Conservation (phyloP, 2,888 invertebrate species). For the Philhelius pedissequus region DNA sequence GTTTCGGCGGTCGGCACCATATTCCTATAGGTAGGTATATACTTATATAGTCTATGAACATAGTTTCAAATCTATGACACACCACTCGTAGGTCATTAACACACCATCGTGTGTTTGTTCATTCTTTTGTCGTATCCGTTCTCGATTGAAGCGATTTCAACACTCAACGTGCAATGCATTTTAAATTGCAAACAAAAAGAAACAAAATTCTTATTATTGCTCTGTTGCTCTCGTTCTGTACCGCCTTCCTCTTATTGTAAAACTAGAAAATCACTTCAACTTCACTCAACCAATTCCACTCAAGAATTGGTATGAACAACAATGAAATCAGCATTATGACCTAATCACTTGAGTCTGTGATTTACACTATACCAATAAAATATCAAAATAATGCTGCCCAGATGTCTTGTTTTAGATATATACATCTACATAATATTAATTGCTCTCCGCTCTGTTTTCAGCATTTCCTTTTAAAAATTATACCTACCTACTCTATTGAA, state of each 20-base stretch:
- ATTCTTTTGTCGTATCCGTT: not conserved
- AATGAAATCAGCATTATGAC: not conserved
- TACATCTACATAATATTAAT: no score
- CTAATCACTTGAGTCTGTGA: not conserved
- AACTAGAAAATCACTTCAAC: not conserved
- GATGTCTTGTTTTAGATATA: not conserved
- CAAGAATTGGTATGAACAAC: not conserved
- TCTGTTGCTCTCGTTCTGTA: no score
- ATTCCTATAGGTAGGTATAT: not conserved
- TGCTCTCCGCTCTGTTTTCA: no score
- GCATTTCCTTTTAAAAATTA: no score
- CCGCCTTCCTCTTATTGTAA: not conserved
- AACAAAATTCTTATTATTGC: not conserved
- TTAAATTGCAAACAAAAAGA: not conserved
- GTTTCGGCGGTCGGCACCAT: not conserved
- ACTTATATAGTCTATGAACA: no score
- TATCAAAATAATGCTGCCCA: not conserved
- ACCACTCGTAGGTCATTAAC: not conserved
- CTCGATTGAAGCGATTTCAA: not conserved
- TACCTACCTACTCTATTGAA: no score
- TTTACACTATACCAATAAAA: not conserved
- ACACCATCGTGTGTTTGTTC: not conserved
- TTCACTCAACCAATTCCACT: not conserved
- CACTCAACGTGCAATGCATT: not conserved
- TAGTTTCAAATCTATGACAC: not conserved